Conservation (phyloP, 1,140 invertebrate species). For the Meloidogyne chitwoodi region DNA sequence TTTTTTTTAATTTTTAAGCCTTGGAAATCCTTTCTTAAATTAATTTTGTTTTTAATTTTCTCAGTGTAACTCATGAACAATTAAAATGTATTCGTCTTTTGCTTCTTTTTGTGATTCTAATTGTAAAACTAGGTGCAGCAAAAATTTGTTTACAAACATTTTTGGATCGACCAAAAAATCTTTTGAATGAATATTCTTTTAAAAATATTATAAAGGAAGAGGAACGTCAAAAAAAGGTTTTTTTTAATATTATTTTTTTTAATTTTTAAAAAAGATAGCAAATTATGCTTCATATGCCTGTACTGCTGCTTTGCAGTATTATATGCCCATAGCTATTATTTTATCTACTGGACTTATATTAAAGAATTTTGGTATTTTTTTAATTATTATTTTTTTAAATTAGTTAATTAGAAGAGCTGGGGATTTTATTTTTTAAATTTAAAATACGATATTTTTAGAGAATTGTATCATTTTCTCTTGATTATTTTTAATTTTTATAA, state of each 20-base stretch:
- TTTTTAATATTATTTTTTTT: neutral
- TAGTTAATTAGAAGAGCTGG: too few species aligned
- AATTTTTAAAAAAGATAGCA: conserved; percentile 15
- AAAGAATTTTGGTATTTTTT: conserved; percentile 12
- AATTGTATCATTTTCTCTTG: too few species aligned
- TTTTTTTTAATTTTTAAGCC: neutral
- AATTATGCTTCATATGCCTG: conserved; percentile 30
- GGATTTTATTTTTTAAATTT: too few species aligned
- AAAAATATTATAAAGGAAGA: conserved; percentile 18
- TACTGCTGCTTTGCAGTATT: conserved; percentile 29
- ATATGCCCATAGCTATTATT: conserved; percentile 27
- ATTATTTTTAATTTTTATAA: too few species aligned
- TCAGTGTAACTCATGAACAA: neutral
- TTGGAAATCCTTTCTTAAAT: too few species aligned
- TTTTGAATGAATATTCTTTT: conserved; percentile 18
- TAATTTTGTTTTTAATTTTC: conserved; percentile 1
- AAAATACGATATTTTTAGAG: too few species aligned
- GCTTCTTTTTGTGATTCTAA: conserved; percentile 17
- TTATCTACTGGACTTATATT: conserved; percentile 25
- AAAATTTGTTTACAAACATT: conserved; percentile 29
- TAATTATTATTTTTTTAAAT: conserved; percentile 16
- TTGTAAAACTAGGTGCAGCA: conserved; percentile 9
- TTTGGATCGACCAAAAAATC: conserved; percentile 23
- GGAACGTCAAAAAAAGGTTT: conserved; percentile 24
- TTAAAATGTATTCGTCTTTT: conserved; percentile 21